Conservation (phyloP, 2,888 invertebrate species). For the Gastracanthus pulcherrimus region DNA sequence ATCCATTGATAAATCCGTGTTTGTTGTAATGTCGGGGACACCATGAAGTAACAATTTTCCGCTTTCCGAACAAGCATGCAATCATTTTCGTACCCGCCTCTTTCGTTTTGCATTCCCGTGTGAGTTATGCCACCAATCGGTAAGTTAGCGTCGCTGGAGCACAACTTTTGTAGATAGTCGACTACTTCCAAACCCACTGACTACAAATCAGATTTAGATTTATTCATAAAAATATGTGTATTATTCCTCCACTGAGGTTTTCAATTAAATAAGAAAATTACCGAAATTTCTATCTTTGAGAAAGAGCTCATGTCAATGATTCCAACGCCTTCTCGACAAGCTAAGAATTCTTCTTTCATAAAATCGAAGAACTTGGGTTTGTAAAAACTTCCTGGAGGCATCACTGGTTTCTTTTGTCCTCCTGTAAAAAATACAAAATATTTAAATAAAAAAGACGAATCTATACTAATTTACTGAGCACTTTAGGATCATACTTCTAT, state of each 20-base stretch:
- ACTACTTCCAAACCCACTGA: slow-evolving; percentile 81
- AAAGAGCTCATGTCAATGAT: slow-evolving; percentile 89
- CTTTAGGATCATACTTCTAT: slow-evolving; percentile 75
- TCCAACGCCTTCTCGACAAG: slow-evolving; percentile 87
- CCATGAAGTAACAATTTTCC: slow-evolving; percentile 85
- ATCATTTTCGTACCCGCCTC: slow-evolving; percentile 86
- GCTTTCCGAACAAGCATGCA: slow-evolving; percentile 84
- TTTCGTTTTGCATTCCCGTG: slow-evolving; percentile 85
- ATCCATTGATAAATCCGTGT: slow-evolving; percentile 86
- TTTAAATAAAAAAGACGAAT: slow-evolving; percentile 13
- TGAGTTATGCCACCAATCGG: slow-evolving; percentile 83
- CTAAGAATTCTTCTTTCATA: slow-evolving; percentile 85
- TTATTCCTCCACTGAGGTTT: background rate
- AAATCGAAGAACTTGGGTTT: slow-evolving; percentile 85
- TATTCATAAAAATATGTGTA: background rate
- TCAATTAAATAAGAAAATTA: slow-evolving; percentile 70
- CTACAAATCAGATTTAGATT: slow-evolving; percentile 70
- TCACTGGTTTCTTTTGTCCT: slow-evolving; percentile 78
- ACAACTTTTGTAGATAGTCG: slow-evolving; percentile 82
- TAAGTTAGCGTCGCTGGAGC: slow-evolving; percentile 84
- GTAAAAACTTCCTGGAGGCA: slow-evolving; percentile 83
- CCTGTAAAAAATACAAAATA: slow-evolving; percentile 67
- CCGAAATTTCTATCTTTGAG: slow-evolving; percentile 86
- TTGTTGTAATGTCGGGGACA: slow-evolving; percentile 89
- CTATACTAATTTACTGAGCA: slow-evolving; percentile 12